phyloP scores from a whole-genome alignment of 1,140 invertebrate species.

The Drosophila albomicans region DNA sequence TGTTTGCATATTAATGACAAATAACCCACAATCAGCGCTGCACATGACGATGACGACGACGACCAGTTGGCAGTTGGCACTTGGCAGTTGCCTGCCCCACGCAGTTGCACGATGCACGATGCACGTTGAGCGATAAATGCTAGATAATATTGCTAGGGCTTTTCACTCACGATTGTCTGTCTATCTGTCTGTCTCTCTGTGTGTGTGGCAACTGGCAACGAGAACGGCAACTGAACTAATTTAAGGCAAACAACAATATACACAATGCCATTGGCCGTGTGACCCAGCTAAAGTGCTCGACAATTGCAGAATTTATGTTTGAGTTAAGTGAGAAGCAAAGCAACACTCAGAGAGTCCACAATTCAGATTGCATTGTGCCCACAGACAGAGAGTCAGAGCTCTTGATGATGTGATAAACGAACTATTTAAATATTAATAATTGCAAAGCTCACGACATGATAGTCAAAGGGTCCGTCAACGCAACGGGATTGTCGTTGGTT shows the following conservation, averaged over 20 bases:
- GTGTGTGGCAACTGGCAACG: neutral
- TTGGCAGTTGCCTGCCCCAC: neutral
- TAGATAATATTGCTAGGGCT: conserved; percentile 67
- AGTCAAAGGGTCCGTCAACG: neutral
- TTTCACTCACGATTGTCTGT: conserved; percentile 30
- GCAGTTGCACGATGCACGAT: neutral
- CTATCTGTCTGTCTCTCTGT: neutral
- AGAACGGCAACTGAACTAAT: conserved; percentile 41
- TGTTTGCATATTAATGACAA: conserved; percentile 82
- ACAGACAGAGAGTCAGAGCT: neutral
- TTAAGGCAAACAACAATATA: conserved; percentile 41
- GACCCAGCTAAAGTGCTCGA: conserved; percentile 28
- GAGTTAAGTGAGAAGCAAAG: conserved; percentile 29
- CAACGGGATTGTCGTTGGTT: neutral
- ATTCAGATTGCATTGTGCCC: neutral
- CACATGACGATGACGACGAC: conserved; percentile 20
- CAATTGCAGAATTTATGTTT: conserved; percentile 31
- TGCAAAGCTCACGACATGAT: neutral
- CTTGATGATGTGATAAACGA: conserved; percentile 24
- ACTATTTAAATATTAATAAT: conserved; percentile 17
- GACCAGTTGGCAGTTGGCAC: neutral
- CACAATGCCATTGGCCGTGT: conserved; percentile 17
- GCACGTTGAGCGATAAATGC: conserved; percentile 62
- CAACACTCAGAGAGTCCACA: conserved; percentile 3
- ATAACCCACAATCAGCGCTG: conserved; percentile 64